These are phyloP conservation scores for Drosophila niveifrons DNA, from an alignment of 2,888 invertebrate genomes.

Conservation along the genomic window DNA sequence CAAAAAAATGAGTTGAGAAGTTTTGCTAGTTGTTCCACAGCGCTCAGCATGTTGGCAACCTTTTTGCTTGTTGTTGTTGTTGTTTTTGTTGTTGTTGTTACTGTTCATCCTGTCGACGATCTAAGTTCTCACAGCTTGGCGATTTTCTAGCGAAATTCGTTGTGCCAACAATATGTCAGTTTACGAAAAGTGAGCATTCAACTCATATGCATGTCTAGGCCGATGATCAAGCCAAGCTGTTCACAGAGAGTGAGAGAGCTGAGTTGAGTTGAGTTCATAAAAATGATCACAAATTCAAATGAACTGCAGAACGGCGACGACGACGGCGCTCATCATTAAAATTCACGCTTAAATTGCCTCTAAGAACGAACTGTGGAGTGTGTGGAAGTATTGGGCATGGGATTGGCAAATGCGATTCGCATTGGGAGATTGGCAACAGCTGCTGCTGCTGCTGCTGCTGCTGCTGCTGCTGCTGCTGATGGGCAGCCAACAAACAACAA, in stretches of 20 bases:
- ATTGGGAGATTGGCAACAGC: constrained; percentile 34
- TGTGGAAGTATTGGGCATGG: not conserved
- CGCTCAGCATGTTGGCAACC: constrained; percentile 77
- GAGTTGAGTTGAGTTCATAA: constrained; percentile 66
- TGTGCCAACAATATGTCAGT: constrained; percentile 73
- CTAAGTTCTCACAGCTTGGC: constrained; percentile 48
- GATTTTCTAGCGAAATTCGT: constrained; percentile 74
- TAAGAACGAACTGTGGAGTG: constrained; percentile 35
- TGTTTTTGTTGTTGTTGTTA: not conserved
- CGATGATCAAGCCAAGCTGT: constrained; percentile 1
- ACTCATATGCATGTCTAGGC: constrained; percentile 62
- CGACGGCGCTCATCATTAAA: constrained; percentile 78
- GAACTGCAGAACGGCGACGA: constrained; percentile 65
- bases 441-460: constrained; percentile 13
- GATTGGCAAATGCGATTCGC: constrained; percentile 2
- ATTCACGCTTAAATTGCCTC: constrained; percentile 77
- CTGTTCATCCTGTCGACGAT: constrained; percentile 64
- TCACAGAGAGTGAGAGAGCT: not conserved
- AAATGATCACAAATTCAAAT: constrained; percentile 74
- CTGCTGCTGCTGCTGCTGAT: not conserved
- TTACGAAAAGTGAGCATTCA: constrained; percentile 41
- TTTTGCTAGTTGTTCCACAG: too few species aligned
- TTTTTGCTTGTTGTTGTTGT: constrained; percentile 30
- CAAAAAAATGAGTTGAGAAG: not conserved
- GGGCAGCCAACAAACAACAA: constrained; percentile 8